A percentile compares a stretch with the other conserved stretches of the same genome.
phyloP scores from a whole-genome alignment of 2,113 vertebrate species.

The Numenius arquata region DNA sequence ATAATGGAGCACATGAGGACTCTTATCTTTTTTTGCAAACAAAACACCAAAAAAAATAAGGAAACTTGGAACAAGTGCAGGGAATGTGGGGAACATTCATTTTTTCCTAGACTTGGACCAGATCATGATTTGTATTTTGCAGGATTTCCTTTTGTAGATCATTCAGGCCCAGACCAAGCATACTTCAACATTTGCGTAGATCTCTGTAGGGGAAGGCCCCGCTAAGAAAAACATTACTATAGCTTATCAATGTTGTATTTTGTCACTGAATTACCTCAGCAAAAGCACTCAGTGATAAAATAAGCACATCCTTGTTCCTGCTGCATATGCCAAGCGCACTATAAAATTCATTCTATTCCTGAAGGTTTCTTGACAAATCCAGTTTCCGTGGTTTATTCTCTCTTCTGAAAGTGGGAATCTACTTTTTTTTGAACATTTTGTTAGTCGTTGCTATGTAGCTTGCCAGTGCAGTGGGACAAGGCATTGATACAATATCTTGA shows the following conservation, averaged over 20 bases:
- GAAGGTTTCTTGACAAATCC: not conserved
- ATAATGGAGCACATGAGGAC: not conserved
- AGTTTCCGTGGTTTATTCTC: not conserved
- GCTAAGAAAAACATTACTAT: not conserved
- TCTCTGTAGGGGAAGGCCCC: not conserved
- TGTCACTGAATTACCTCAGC: not conserved
- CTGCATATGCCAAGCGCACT: not conserved
- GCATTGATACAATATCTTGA: not conserved
- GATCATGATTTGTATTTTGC: not conserved
- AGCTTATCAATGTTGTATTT: not conserved
- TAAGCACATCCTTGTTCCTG: not conserved
- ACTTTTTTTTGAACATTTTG: not conserved
- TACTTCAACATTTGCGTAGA: not conserved
- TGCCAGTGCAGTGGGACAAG: not conserved
- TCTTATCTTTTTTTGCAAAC: not conserved
- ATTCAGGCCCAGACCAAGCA: not conserved
- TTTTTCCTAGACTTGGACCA: not conserved
- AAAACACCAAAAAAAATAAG: not conserved
- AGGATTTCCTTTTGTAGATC: not conserved
- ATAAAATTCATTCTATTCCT: not conserved
- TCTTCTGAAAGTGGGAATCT: not conserved
- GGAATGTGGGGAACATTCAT: not conserved
- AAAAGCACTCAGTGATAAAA: not conserved
- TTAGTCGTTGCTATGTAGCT: not conserved
- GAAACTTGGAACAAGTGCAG: not conserved